Evolutionary conservation across 2,888 invertebrate species (phyloP).

Genomic region (Tenthredo scrophulariae): DNA sequence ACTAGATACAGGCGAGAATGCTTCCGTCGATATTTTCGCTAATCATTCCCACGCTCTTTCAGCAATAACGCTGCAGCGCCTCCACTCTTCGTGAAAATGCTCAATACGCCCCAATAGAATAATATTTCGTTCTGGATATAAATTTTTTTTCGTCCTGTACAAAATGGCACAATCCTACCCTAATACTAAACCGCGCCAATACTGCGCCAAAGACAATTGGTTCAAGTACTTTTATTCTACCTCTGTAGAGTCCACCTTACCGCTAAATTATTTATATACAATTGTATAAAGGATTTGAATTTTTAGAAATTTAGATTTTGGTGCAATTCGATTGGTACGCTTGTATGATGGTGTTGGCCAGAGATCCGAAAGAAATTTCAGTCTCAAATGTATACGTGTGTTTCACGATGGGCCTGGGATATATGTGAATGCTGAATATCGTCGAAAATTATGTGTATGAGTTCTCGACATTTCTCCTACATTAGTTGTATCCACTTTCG

Average conservation of each 20-base stretch:
- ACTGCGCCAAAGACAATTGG: slow-evolving; percentile 55
- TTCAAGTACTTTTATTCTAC: slow-evolving; percentile 71
- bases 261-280: slow-evolving; percentile 67
- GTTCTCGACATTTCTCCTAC: neutral
- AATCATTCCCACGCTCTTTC: neutral
- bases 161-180: slow-evolving; percentile 76
- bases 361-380: neutral
- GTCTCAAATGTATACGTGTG: neutral
- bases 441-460: neutral
- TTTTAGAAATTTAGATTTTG: slow-evolving; percentile 55
- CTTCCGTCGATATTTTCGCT: neutral
- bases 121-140: slow-evolving; percentile 56
- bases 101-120: slow-evolving; percentile 5
- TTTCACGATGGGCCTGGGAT: neutral
- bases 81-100: neutral
- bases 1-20: neutral
- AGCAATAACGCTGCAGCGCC: neutral
- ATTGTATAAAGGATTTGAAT: slow-evolving; percentile 63
- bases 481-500: neutral
- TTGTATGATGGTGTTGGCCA: slow-evolving; percentile 61
- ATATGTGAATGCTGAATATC: slow-evolving; percentile 21
- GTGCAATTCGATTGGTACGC: slow-evolving; percentile 71
- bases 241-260: slow-evolving; percentile 60
- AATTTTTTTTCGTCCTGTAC: slow-evolving; percentile 67
- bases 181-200: slow-evolving; percentile 58